Percentiles rank a stretch among this genome's conserved stretches.
These are phyloP conservation scores for Myopa testacea DNA, from an alignment of 2,888 invertebrate species.

Conservation along the genomic window DNA sequence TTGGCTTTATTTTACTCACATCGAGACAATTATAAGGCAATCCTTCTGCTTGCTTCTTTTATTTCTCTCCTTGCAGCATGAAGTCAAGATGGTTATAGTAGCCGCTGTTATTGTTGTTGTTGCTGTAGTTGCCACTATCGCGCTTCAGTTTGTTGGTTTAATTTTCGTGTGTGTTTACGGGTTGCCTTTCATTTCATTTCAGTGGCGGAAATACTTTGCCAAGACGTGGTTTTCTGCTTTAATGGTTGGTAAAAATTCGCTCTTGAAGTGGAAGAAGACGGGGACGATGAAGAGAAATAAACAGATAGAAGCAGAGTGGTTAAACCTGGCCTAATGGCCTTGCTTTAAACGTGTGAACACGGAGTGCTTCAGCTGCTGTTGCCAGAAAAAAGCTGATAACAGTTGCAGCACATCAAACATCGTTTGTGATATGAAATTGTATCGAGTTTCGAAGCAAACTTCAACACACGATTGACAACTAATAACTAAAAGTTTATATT, in stretches of 20 bases:
- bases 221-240: not conserved
- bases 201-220: constrained; percentile 14
- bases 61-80: not conserved
- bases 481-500: too few species aligned
- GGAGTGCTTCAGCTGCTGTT: too few species aligned
- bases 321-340: not conserved
- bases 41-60: not conserved
- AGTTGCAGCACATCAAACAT: too few species aligned
- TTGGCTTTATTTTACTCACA: not conserved
- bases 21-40: constrained; percentile 20
- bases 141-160: not conserved
- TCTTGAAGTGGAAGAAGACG: not conserved
- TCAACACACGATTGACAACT: too few species aligned
- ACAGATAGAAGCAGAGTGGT: not conserved
- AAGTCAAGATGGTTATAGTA: not conserved
- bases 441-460: too few species aligned
- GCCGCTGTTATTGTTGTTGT: not conserved
- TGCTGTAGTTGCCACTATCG: not conserved
- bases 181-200: not conserved
- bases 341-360: not conserved
- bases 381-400: not conserved
- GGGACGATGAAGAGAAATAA: not conserved
- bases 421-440: too few species aligned
- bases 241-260: not conserved
- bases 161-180: not conserved